Percentiles rank a stretch among this genome's conserved stretches.
These are phyloP conservation scores for Drosophila aff. DNA, from an alignment of 1,140 invertebrate species.

Conservation along the genomic window DNA sequence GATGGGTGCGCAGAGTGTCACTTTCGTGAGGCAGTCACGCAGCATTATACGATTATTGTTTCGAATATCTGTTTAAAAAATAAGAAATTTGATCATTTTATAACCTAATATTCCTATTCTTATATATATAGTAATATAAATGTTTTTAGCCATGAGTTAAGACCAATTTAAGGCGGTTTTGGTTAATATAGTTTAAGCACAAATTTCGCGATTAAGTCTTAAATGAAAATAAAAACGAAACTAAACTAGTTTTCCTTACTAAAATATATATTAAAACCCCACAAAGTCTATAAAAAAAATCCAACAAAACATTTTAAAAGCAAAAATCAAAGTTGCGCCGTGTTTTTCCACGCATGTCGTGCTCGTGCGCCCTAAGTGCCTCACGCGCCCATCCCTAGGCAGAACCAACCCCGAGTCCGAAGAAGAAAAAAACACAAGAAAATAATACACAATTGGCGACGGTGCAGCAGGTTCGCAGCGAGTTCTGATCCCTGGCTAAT, in stretches of 20 bases:
- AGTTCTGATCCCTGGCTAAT: slow-evolving; percentile 33
- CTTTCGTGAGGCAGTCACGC: not conserved
- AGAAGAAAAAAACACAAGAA: slow-evolving; percentile 43
- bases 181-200: not conserved
- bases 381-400: slow-evolving; percentile 16
- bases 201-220: not conserved
- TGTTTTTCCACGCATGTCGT: not conserved
- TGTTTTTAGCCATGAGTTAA: not conserved
- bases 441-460: slow-evolving; percentile 43
- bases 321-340: not conserved
- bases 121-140: not conserved
- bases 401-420: slow-evolving; percentile 32
- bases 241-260: not conserved
- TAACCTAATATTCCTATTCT: not conserved
- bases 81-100: not conserved
- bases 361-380: not conserved
- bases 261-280: not conserved
- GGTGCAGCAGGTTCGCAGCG: slow-evolving; percentile 31
- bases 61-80: not conserved
- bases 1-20: not conserved
- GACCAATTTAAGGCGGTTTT: not conserved
- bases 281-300: too few species aligned
- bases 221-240: not conserved
- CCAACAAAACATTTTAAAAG: not conserved
- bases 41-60: not conserved